Evolutionary conservation across 2,888 invertebrate species (phyloP), one percentile per base, ranked within the genome.

Genomic region (Tanaodytes sp.): DNA sequence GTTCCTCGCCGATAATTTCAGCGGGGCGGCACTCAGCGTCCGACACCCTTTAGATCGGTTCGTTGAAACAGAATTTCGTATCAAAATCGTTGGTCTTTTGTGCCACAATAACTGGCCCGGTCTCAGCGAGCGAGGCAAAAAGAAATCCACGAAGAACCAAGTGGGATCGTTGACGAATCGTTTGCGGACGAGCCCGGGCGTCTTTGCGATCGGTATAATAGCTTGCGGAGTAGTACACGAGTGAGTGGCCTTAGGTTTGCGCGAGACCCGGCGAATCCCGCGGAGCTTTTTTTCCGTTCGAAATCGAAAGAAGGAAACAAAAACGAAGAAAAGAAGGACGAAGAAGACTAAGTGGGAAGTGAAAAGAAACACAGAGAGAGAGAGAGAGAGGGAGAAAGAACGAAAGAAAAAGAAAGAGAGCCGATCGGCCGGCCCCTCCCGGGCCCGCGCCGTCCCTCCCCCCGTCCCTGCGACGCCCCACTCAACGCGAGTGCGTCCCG

Each of bases 401-500:
- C n/a, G n/a, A n/a, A n/a, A n/a, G n/a, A n/a, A n/a, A n/a, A 63
- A 43, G 9, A 27, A 40, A 55, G 43, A 49, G 57, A 49, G 52
- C 19, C 49, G 37, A 64, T 63, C 54, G 62, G 39, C 12, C 63
- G 36, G 39, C 55, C 45, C 20, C 48, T 4, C 42, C n/a, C 33
- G 11, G 23, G 23, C 33, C n/a, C 33, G 2, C n/a, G 9, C n/a
- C 33, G 11, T 33, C 9, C 4, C 27, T 9, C 27, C 27, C 39
- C 39, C 39, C 11, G 39, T 39, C 16, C 33, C 8, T 3, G 4
- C 15, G 39, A 5, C 39, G 14, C 31, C 39, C 49, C 43, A 12
- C 51, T n/a, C 45, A 49, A 62, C 66, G 59, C 62, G 59, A 65
- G 59, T 40, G 64, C 67, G 72, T 70, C 77, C 78, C 76, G 78